Conservation (phyloP, 2,113 vertebrate genomes). For the Myodes glareolus region DNA sequence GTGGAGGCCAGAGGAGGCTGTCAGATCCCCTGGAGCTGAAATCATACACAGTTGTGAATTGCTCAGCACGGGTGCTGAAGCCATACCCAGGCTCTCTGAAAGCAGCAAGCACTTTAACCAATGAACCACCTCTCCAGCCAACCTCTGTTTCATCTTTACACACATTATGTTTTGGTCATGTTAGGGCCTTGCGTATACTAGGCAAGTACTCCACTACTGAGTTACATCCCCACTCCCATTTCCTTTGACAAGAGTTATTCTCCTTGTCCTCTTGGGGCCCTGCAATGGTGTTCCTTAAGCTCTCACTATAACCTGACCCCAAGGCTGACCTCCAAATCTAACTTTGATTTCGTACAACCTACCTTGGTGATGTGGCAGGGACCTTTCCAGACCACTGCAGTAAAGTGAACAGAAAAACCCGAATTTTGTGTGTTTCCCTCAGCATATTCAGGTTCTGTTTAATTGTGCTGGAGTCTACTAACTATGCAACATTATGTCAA, state of each 20-base stretch:
- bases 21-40: not conserved
- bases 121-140: not conserved
- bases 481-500: not conserved
- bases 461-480: not conserved
- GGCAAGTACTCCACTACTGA: not conserved
- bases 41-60: not conserved
- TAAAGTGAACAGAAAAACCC: not conserved
- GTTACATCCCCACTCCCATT: not conserved
- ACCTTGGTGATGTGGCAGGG: not conserved
- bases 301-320: not conserved
- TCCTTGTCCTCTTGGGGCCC: not conserved
- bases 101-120: not conserved
- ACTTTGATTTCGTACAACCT: not conserved
- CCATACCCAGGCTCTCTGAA: not conserved
- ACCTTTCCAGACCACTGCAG: not conserved
- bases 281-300: not conserved
- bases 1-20: not conserved
- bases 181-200: not conserved
- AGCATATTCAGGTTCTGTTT: no score
- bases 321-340: not conserved
- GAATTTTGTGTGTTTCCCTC: not conserved
- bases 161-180: not conserved
- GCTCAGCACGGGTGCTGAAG: not conserved
- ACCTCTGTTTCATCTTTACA: not conserved
- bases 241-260: not conserved